Conservation (phyloP, 2,113 vertebrate genomes). For the Pangasianodon hypophthalmus region DNA sequence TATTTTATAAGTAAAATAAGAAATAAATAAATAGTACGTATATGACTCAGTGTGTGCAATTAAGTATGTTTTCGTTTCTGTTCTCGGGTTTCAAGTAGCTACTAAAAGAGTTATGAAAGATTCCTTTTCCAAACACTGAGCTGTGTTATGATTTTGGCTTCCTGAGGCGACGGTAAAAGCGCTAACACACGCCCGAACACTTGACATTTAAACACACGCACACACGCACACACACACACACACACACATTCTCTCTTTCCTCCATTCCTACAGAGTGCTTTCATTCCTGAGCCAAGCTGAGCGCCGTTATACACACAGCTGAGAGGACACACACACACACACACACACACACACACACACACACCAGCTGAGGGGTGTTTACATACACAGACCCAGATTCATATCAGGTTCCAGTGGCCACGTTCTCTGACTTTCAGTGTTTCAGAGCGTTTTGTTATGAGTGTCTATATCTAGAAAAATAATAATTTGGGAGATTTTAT, state of each 20-base stretch:
- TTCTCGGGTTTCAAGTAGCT: background rate
- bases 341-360: conserved; percentile 7
- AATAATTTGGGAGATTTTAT: background rate
- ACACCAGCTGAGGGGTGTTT: conserved; percentile 1
- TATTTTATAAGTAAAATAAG: background rate
- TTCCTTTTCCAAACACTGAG: background rate
- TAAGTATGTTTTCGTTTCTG: background rate
- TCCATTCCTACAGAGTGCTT: background rate
- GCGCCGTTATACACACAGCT: background rate
- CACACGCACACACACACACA: conserved; percentile 12
- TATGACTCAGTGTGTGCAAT: background rate
- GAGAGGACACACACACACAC: background rate
- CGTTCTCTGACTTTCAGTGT: background rate
- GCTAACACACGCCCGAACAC: background rate
- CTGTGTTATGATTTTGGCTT: conserved; percentile 13
- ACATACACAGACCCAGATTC: background rate
- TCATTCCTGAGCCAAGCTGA: background rate
- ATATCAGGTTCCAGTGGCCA: conserved; percentile 1
- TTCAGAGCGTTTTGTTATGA: background rate
- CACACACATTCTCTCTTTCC: background rate
- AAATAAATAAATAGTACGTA: background rate
- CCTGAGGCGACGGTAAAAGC: background rate
- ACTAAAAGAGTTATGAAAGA: background rate
- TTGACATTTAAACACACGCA: conserved; percentile 5
- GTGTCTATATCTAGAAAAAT: background rate